Percentiles rank a stretch among this genome's conserved stretches.
Conservation (phyloP, 2,797 vertebrate species). For the Brachyrhaphis roseni region DNA sequence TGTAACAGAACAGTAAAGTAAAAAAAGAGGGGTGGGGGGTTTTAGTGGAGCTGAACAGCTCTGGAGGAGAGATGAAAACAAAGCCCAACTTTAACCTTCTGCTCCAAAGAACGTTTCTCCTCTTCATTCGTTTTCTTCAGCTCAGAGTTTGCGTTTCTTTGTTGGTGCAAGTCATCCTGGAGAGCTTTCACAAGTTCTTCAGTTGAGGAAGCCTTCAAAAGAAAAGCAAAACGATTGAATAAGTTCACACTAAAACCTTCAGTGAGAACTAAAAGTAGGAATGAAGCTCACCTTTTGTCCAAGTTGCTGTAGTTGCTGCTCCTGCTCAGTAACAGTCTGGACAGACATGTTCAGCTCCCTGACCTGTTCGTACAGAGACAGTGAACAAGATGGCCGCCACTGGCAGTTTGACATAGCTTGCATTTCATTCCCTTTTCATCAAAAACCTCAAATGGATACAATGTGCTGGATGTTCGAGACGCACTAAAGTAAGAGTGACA, state of each 20-base stretch:
- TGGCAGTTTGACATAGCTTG: too few relatives aligned
- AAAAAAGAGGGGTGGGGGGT: too few relatives aligned
- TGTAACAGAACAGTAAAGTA: neutral
- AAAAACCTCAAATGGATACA: neutral
- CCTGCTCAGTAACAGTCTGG: neutral
- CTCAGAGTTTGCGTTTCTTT: neutral
- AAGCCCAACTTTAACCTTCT: neutral
- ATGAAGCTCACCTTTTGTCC: conserved; percentile 1
- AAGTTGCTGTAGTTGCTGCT: neutral
- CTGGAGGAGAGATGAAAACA: neutral
- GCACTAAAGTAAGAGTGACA: too few relatives aligned
- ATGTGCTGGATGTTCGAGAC: neutral
- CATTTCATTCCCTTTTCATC: too few relatives aligned
- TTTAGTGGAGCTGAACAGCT: too few relatives aligned
- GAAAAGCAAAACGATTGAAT: neutral
- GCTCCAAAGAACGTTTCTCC: neutral
- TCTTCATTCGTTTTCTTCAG: neutral
- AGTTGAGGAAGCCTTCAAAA: neutral
- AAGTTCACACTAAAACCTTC: neutral
- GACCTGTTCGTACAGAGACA: neutral
- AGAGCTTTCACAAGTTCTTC: neutral
- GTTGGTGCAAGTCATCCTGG: neutral
- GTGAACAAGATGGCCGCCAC: neutral
- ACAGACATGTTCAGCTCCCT: neutral
- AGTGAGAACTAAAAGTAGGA: neutral